Percentiles rank a stretch among this genome's conserved stretches.
These are phyloP conservation scores for Styela plicata DNA, from an alignment of 23 tunicate genomes.

Conservation along the genomic window DNA sequence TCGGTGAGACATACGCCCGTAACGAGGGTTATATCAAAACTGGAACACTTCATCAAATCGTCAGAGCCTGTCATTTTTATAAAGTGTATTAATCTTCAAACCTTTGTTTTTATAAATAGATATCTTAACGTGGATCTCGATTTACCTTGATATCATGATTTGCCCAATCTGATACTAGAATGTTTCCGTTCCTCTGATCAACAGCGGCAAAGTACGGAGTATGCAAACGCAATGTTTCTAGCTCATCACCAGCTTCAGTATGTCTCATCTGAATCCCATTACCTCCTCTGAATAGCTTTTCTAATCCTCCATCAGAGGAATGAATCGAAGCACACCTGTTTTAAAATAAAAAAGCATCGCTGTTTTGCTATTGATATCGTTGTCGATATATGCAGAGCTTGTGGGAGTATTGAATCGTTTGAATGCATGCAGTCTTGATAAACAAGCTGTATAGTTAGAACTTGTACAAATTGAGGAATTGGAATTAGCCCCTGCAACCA, in stretches of 20 bases:
- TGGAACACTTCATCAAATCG: no score
- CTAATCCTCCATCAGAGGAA: conserved; percentile 40
- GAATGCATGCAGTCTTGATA: background rate
- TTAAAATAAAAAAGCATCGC: background rate
- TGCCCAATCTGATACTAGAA: conserved; percentile 62
- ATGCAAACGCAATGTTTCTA: conserved; percentile 7
- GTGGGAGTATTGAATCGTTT: background rate
- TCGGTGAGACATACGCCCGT: no score
- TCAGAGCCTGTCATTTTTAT: no score
- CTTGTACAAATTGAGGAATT: no score
- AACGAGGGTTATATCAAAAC: no score
- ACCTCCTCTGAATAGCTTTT: conserved; percentile 37
- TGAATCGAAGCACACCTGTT: conserved; percentile 43
- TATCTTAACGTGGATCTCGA: no score
- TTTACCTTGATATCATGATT: conserved; percentile 50
- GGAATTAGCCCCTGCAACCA: no score
- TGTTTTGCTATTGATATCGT: no score
- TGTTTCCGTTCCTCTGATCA: conserved; percentile 41
- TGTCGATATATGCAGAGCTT: background rate
- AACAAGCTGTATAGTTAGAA: no score
- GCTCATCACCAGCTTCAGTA: background rate
- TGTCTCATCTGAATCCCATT: background rate
- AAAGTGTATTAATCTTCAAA: no score
- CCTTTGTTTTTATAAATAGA: no score
- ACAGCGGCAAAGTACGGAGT: conserved; percentile 52